phyloP scores from a whole-genome alignment of 2,113 vertebrate genomes.

The Typhlomys cinereus region DNA sequence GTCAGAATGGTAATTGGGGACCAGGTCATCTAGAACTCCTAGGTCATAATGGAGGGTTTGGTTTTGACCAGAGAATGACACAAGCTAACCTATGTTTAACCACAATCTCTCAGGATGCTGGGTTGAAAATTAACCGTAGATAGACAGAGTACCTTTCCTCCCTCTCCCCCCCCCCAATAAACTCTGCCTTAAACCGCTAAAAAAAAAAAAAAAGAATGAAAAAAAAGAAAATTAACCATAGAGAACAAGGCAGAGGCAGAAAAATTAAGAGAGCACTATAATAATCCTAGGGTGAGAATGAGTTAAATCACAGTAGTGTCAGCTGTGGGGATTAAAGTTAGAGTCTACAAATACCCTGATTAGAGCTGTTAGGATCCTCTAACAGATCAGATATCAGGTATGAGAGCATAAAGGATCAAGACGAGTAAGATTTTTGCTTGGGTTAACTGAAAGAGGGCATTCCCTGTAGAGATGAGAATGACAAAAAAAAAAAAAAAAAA shows the following conservation, averaged over 20 bases:
- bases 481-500: not conserved
- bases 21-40: not conserved
- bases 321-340: not conserved
- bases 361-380: not conserved
- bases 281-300: not conserved
- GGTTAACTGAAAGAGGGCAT: not conserved
- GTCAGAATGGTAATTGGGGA: not conserved
- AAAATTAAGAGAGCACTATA: not conserved
- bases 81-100: not conserved
- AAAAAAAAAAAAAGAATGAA: too few relatives aligned
- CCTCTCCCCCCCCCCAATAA: too few relatives aligned
- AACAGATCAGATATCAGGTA: not conserved
- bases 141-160: too few relatives aligned
- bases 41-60: slow-evolving; percentile 26
- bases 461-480: not conserved
- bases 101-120: not conserved
- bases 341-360: not conserved
- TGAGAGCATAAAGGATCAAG: not conserved
- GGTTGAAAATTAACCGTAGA: not conserved
- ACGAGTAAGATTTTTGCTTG: not conserved
- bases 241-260: not conserved
- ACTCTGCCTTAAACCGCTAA: too few relatives aligned
- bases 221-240: too few relatives aligned
- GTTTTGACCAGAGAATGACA: not conserved
- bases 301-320: not conserved